These are phyloP conservation scores for Phyto melanocephala DNA, from an alignment of 2,888 invertebrate species.

Conservation along the genomic window DNA sequence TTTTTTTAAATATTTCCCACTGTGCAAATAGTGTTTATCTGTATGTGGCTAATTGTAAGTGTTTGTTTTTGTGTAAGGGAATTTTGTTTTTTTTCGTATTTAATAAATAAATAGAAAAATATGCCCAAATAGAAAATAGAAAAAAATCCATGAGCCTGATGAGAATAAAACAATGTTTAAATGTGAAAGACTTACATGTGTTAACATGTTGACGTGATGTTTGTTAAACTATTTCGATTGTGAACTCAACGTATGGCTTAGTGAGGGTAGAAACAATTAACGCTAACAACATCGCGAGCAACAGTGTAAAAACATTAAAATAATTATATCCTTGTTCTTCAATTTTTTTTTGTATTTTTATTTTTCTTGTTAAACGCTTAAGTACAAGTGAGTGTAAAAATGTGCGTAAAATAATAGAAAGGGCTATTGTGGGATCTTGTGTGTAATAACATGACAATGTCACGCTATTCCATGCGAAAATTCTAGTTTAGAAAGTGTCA, in stretches of 20 bases:
- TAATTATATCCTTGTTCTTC: conserved; percentile 41
- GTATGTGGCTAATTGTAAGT: neutral
- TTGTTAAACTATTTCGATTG: conserved; percentile 31
- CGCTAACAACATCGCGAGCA: conserved; percentile 8
- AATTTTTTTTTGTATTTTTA: too few relatives aligned
- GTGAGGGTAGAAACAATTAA: conserved; percentile 14
- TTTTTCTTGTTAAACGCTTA: too few relatives aligned
- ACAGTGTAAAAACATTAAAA: conserved; percentile 30
- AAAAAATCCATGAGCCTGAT: conserved; percentile 42
- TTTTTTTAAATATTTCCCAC: too few relatives aligned
- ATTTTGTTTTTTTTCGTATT: neutral
- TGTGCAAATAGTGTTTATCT: too few relatives aligned
- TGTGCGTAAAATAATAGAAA: neutral
- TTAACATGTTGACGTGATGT: conserved; percentile 52
- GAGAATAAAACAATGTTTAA: neutral
- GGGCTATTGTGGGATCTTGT: neutral
- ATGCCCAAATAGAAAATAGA: conserved; percentile 34
- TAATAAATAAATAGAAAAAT: conserved; percentile 13
- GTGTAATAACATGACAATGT: neutral
- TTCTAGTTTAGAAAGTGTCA: conserved; percentile 18
- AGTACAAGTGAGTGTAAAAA: neutral
- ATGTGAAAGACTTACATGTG: neutral
- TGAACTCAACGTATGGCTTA: conserved; percentile 26
- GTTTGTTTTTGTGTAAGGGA: neutral
- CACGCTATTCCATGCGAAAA: neutral